Percentiles rank a stretch among this genome's conserved stretches.
These are phyloP conservation scores for Heteronetta atricapilla DNA, from an alignment of 2,113 vertebrate genomes.

Conservation along the genomic window DNA sequence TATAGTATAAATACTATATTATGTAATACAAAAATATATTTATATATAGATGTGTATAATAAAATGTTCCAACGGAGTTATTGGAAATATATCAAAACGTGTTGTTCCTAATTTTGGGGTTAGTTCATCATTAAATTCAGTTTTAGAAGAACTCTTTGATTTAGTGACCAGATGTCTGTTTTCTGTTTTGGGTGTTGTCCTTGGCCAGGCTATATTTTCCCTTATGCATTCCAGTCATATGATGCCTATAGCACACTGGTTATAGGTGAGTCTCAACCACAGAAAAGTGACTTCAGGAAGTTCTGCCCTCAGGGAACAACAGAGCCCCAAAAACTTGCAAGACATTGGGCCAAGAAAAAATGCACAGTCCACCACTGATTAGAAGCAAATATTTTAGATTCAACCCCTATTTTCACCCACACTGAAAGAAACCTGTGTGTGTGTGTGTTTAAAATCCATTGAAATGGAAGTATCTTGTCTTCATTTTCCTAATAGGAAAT, in stretches of 20 bases:
- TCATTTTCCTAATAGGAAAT: background rate
- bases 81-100: background rate
- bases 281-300: background rate
- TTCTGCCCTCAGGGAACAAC: background rate
- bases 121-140: background rate
- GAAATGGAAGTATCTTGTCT: background rate
- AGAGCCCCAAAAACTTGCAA: background rate
- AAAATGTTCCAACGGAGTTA: background rate
- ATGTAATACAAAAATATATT: too few relatives aligned
- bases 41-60: accelerated
- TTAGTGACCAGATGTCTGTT: background rate
- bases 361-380: background rate
- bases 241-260: background rate
- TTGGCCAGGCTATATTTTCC: background rate
- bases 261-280: background rate
- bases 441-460: background rate
- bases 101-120: background rate
- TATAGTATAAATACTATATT: background rate
- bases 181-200: background rate
- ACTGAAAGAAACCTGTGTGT: background rate
- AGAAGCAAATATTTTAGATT: background rate
- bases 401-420: accelerated
- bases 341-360: background rate
- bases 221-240: background rate
- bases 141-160: background rate